These are phyloP conservation scores for Pyrrhia umbra DNA, from an alignment of 2,888 invertebrate species.

Conservation along the genomic window DNA sequence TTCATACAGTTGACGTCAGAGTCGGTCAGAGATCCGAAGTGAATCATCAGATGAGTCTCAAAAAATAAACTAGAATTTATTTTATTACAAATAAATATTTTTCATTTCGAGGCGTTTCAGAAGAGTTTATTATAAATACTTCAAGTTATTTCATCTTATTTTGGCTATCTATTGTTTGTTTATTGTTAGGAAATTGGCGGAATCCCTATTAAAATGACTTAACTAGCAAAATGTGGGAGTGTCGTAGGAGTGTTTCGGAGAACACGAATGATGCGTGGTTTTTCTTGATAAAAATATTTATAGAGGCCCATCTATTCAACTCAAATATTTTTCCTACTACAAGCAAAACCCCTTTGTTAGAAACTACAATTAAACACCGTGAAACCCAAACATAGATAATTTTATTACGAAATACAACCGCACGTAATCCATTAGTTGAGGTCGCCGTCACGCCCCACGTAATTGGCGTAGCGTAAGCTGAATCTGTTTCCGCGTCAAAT, in stretches of 20 bases:
- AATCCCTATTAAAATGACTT: too few relatives aligned
- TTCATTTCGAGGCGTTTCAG: too few relatives aligned
- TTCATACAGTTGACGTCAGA: too few relatives aligned
- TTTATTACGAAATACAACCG: slow-evolving; percentile 30
- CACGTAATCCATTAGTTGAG: slow-evolving; percentile 45
- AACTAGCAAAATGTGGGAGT: too few relatives aligned
- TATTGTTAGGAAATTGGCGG: too few relatives aligned
- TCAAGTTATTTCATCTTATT: too few relatives aligned
- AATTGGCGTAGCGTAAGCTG: slow-evolving; percentile 34
- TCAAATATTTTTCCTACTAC: background rate
- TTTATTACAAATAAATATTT: too few relatives aligned
- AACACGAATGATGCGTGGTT: background rate
- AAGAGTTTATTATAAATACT: too few relatives aligned
- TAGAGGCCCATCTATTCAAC: background rate
- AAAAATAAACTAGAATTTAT: too few relatives aligned
- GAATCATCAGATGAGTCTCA: too few relatives aligned
- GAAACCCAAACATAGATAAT: slow-evolving; percentile 33
- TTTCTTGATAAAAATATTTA: background rate
- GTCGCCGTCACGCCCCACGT: slow-evolving; percentile 40
- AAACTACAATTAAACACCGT: slow-evolving; percentile 27
- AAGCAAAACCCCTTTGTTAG: slow-evolving; percentile 13
- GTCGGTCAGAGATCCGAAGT: too few relatives aligned
- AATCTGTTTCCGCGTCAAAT: slow-evolving; percentile 44
- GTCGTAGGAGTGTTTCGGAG: too few relatives aligned
- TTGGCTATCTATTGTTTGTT: background rate